Evolutionary conservation across 2,888 invertebrate species (phyloP).

Genomic region (Hoplodrina ambigua): DNA sequence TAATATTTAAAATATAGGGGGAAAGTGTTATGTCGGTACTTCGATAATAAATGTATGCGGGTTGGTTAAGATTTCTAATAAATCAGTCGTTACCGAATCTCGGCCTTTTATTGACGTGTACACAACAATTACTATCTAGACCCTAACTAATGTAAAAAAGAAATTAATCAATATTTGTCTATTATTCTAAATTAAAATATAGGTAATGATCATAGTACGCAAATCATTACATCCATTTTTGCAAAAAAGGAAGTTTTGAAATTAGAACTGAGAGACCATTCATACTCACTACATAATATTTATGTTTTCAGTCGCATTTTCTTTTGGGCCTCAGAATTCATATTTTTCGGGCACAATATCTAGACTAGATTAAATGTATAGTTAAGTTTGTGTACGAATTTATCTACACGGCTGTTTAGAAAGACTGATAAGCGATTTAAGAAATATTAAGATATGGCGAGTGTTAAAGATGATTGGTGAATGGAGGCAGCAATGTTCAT

Average conservation of each 20-base stretch:
- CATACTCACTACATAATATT: neutral
- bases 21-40: no score
- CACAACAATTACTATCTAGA: neutral
- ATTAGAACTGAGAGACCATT: constrained; percentile 9
- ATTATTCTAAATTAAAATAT: constrained; percentile 15
- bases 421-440: constrained; percentile 67
- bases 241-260: constrained; percentile 3
- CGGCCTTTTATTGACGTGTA: no score
- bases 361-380: constrained; percentile 37
- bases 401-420: constrained; percentile 62
- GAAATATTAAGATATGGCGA: constrained; percentile 53
- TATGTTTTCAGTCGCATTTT: constrained; percentile 8
- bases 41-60: no score
- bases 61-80: no score
- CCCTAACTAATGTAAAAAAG: constrained; percentile 1
- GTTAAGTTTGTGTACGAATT: constrained; percentile 59
- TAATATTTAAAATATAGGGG: no score
- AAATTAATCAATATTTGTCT: neutral
- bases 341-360: constrained; percentile 37
- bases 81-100: no score
- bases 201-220: no score
- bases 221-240: no score
- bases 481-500: constrained; percentile 31
- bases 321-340: constrained; percentile 34
- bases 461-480: constrained; percentile 42